A percentile compares a stretch with the other conserved stretches of the same genome.
Evolutionary conservation across 2,797 vertebrate genomes (phyloP).

Genomic region (Hephaestus fuliginosus): DNA sequence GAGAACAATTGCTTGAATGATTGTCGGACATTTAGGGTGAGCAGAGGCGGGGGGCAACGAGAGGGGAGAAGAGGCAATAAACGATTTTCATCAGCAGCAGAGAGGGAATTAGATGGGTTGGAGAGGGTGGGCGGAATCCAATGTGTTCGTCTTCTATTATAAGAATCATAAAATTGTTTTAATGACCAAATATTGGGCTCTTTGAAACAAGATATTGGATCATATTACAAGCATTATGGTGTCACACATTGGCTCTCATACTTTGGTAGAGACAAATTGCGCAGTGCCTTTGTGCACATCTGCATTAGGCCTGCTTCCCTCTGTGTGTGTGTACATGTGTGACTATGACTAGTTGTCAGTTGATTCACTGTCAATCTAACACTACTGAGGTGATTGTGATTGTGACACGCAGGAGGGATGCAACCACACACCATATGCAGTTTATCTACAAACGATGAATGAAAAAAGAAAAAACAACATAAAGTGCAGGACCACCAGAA

Average conservation of each 20-base stretch:
- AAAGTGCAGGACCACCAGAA: too few species aligned
- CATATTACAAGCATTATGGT: conserved; percentile 65
- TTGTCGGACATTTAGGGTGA: conserved; percentile 74
- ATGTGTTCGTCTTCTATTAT: conserved; percentile 69
- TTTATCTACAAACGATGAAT: too few species aligned
- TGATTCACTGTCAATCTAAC: conserved; percentile 27
- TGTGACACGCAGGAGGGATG: not conserved
- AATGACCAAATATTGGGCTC: conserved; percentile 77
- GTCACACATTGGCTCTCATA: conserved; percentile 53
- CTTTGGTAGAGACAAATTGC: conserved; percentile 35
- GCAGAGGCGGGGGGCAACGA: conserved; percentile 54
- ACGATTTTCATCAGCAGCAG: conserved; percentile 71
- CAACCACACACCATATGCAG: not conserved
- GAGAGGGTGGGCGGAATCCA: conserved; percentile 58
- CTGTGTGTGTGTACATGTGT: not conserved
- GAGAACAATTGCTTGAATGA: conserved; percentile 78
- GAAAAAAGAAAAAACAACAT: too few species aligned
- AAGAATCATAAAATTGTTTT: conserved; percentile 75
- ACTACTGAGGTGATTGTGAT: not conserved
- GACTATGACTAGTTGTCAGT: not conserved
- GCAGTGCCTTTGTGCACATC: not conserved
- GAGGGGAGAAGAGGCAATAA: conserved; percentile 72
- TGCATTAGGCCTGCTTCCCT: conserved; percentile 1
- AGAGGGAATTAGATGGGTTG: conserved; percentile 54
- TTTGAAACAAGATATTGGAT: conserved; percentile 76